Evolutionary conservation across 2,113 vertebrate species (phyloP), one percentile per base, ranked within the genome.

Genomic region (Ornithorhynchus anatinus): DNA sequence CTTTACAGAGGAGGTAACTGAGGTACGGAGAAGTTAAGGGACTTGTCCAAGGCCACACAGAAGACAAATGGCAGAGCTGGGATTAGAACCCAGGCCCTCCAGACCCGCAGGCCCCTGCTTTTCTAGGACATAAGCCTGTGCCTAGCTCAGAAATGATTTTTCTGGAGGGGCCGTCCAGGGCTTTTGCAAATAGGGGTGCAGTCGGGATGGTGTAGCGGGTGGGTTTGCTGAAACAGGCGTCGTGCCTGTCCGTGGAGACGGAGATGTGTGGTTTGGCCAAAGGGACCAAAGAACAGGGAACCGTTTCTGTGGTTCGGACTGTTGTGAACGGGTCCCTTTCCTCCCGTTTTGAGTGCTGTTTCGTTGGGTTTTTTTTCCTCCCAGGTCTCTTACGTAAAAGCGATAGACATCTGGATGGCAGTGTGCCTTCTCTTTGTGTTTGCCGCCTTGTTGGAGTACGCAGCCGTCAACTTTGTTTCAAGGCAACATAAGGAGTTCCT

Each of bases 401-500:
- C 98, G 43, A 99, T 99, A 8, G 97, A 99, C 84, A 98, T 99
- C 87, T 99, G 98, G 98, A 99, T 99, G 98, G 97, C 98, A 0
- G 97, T 99, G 71, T 99, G 98, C 91, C 95, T 99, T 80, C 95
- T 99, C 85, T 99, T 99, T 77, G 98, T 99, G 81, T 99, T 99
- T 86, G 96, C 98, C 61, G 98, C 98, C 20, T 84, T 99, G 80
- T 91, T 99, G 79, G 98, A 99, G 87, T 99, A 99, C 43, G 98
- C 98, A 35, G 98, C 97, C 45, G 98, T 99, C 85, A 99, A 99
- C 91, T 99, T 99, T 67, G 98, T 99, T 86, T 99, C 98, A 85
- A 93, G 98, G 86, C 98, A 99, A 83, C 98, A 99, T 89, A 99
- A 98, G 86, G 97, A 99, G 85, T 97, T 99, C 84, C 93, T 99